Evolutionary conservation across 2,888 invertebrate genomes (phyloP), one percentile per base, ranked within the genome.

Genomic region (Chloromyia formosa): DNA sequence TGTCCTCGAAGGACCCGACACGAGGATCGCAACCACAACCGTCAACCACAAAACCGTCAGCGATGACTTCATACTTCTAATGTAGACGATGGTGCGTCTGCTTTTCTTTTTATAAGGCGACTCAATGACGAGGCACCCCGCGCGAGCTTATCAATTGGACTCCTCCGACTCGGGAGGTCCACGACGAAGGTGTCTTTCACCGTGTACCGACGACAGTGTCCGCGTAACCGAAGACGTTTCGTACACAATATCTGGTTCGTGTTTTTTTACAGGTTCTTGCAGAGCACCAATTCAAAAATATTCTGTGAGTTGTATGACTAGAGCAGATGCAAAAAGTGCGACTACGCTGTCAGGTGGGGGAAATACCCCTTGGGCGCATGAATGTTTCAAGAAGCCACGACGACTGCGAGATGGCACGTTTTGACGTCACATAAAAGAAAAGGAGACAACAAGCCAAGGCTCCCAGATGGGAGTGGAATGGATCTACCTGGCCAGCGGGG

Each of bases 41-140:
- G 56, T 35, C 20, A 56, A 35, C 56, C 56, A 56, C 56, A 56
- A 58, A n/a, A 56, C 40, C 40, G 42, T 14, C 71, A 71, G 18
- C 42, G 71, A 42, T 16, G 71, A 71, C 71, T 71, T 71, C 71
- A 71, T 71, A 12, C 12, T 58, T 56, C 69, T 54, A 54, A 69
- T 22, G 61, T 23, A 27, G 27, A 2, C 61, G n/a, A 23, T 61
- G 12, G n/a, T 27, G 12, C 12, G 18, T 16, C 12, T 16, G 60
- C 27, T 60, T 60, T 60, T n/a, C 23, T 23, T 23, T n/a, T 60
- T 27, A 27, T 23, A 14, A 22, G 4, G 27, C 56, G 18, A 10
- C 1, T n/a, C n/a, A 22, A 14, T 1, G 2, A 60, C 14, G 4
- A 1, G 49, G 12, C 49, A 49, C 49, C 49, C 49, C 49, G 49